These are phyloP conservation scores for Luperina testacea DNA, from an alignment of 2,888 invertebrate species.

Conservation along the genomic window DNA sequence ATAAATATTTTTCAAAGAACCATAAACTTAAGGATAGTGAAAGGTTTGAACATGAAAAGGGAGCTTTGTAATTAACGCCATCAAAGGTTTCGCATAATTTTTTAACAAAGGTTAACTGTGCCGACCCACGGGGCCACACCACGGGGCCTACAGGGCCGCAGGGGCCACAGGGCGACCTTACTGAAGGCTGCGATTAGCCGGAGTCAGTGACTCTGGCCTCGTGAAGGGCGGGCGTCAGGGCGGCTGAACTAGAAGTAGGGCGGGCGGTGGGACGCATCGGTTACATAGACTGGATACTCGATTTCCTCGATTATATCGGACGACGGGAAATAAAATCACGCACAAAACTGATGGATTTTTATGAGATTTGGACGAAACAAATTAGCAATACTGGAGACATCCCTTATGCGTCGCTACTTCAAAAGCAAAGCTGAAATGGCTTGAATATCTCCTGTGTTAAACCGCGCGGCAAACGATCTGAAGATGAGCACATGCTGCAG, in stretches of 20 bases:
- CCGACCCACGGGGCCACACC: slow-evolving; percentile 1
- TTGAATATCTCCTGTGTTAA: neutral
- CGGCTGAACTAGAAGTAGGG: slow-evolving; percentile 53
- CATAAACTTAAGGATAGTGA: neutral
- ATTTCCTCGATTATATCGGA: slow-evolving; percentile 4
- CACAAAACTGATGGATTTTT: neutral
- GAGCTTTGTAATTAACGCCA: slow-evolving; percentile 1
- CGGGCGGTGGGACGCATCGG: slow-evolving; percentile 22
- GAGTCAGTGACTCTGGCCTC: slow-evolving; percentile 46
- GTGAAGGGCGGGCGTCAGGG: slow-evolving; percentile 50
- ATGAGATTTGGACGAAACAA: neutral
- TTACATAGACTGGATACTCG: slow-evolving; percentile 9
- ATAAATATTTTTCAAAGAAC: neutral
- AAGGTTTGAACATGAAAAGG: slow-evolving; percentile 7
- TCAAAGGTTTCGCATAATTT: slow-evolving; percentile 18
- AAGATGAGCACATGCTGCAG: neutral
- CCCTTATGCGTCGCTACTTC: too few relatives aligned
- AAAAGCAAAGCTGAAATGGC: neutral
- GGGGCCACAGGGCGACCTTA: slow-evolving; percentile 34
- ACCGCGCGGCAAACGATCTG: too few relatives aligned
- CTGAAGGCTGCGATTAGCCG: slow-evolving; percentile 42
- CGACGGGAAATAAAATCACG: neutral
- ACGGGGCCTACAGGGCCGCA: neutral
- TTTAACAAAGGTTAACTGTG: slow-evolving; percentile 39
- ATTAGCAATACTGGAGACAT: neutral